Base-by-base conservation (phyloP, 1,140 invertebrate genomes). In the Drosophila pallidifrons region DNA sequence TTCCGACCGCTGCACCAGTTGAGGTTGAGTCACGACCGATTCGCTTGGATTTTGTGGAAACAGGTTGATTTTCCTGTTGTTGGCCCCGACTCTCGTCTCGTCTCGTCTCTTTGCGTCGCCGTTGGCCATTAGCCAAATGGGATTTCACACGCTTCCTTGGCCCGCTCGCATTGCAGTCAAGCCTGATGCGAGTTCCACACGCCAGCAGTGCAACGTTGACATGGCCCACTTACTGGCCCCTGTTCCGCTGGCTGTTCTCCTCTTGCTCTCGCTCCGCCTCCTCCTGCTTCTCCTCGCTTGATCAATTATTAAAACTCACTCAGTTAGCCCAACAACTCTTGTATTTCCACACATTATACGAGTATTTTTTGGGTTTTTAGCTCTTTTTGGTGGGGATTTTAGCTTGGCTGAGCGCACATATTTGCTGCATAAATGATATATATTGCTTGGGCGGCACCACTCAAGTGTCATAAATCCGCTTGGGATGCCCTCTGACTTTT, bases 101-200 rank as follows among this genome's bases (percentile, higher is more conserved):
- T 32, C 7, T 32, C 55, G 11, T 16, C 54, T 74, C 47, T 11
- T 25, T 25, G 20, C 32, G 35, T 20, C 63, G 77, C 68, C 52
- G 67, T 81, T 88, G 86, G 85, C 85, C 86, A 89, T 89, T 89
- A 85, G 85, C 85, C 86, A 89, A 89, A 89, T 89, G 85, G 86
- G 68, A 85, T 72, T 89, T 89, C 86, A 90, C 85, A 89, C 85
- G 86, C 86, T 86, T 89, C 85, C 85, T 85, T 88, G 76, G 59
- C 54, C 20, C 49, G 7, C 28, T 28, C 49, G 11, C 28, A 54
- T 32, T 32, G 30, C 51, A 32, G 51, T 28, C n/a, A 10, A n/a
- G 28, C 28, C 52, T 51, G 77, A 75, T 80, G 71, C 77, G 61
- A 74, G 70, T 64, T 46, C 77, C 70, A 41, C 61, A 28, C 2